Conservation (phyloP, 2,888 invertebrate species). For the Cryptops parisi region DNA sequence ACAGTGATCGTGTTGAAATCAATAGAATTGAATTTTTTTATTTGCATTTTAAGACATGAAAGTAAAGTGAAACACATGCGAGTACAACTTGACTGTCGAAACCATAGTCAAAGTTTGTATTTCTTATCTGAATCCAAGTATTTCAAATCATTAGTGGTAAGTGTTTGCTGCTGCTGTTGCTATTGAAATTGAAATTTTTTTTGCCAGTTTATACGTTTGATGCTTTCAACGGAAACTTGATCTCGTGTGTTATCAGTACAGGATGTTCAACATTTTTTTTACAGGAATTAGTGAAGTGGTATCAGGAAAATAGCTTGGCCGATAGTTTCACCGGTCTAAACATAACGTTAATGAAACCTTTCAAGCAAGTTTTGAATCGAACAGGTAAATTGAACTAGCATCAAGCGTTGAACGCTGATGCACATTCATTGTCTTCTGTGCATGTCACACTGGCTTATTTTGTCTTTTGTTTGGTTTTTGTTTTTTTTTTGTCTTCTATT, state of each 20-base stretch:
- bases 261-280: slow-evolving; percentile 9
- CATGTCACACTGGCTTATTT: too few relatives aligned
- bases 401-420: too few relatives aligned
- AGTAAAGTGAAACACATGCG: slow-evolving; percentile 72
- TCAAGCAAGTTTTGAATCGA: slow-evolving; percentile 27
- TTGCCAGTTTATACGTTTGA: neutral
- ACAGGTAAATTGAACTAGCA: slow-evolving; percentile 54
- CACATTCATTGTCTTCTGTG: too few relatives aligned
- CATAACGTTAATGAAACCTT: slow-evolving; percentile 31
- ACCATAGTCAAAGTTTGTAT: slow-evolving; percentile 53
- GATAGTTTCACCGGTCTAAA: slow-evolving; percentile 64
- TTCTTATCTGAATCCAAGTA: slow-evolving; percentile 78
- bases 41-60: slow-evolving; percentile 13
- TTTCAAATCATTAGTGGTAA: slow-evolving; percentile 69
- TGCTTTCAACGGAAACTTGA: neutral
- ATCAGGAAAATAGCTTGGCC: slow-evolving; percentile 74
- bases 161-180: slow-evolving; percentile 19
- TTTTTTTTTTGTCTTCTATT: too few relatives aligned
- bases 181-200: slow-evolving; percentile 2
- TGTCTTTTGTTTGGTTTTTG: too few relatives aligned
- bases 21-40: too few relatives aligned
- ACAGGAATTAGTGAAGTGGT: slow-evolving; percentile 75
- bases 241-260: neutral
- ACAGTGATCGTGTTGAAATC: slow-evolving; percentile 20
- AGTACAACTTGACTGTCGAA: slow-evolving; percentile 43